Conservation (phyloP, 1,140 invertebrate species). For the Diuraphis noxia region DNA sequence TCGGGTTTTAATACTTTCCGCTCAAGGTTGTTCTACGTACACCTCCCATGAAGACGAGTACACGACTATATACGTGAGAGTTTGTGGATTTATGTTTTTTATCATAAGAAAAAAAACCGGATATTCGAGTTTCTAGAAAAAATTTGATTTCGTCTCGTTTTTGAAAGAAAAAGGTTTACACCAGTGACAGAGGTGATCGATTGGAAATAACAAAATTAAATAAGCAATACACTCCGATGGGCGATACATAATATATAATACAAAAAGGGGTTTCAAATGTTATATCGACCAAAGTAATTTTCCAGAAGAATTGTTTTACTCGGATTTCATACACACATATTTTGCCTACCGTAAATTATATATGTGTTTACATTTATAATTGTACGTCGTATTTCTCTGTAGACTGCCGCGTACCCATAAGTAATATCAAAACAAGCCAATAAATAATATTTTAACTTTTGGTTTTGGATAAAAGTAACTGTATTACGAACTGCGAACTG, state of each 20-base stretch:
- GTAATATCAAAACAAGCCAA: background rate
- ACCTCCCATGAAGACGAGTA: background rate
- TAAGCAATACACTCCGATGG: background rate
- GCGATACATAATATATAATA: background rate
- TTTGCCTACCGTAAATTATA: background rate
- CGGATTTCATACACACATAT: background rate
- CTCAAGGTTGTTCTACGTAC: background rate
- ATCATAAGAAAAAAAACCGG: conserved; percentile 18
- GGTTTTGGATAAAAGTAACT: background rate
- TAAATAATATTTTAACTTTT: conserved; percentile 9
- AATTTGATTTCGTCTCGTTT: background rate
- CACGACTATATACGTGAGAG: background rate
- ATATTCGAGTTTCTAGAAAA: conserved; percentile 24
- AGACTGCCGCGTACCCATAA: background rate
- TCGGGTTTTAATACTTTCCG: background rate
- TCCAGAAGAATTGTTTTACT: background rate
- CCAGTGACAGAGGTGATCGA: conserved; percentile 19
- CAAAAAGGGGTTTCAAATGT: background rate
- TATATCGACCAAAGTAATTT: background rate
- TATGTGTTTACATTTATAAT: background rate
- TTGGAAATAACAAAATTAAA: conserved; percentile 33
- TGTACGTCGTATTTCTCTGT: background rate
- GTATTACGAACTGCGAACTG: background rate
- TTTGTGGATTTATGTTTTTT: conserved; percentile 20
- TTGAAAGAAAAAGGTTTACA: background rate